Percentiles rank a stretch among this genome's conserved stretches.
Evolutionary conservation across 2,113 vertebrate species (phyloP).

Genomic region (Aphyosemion australe): DNA sequence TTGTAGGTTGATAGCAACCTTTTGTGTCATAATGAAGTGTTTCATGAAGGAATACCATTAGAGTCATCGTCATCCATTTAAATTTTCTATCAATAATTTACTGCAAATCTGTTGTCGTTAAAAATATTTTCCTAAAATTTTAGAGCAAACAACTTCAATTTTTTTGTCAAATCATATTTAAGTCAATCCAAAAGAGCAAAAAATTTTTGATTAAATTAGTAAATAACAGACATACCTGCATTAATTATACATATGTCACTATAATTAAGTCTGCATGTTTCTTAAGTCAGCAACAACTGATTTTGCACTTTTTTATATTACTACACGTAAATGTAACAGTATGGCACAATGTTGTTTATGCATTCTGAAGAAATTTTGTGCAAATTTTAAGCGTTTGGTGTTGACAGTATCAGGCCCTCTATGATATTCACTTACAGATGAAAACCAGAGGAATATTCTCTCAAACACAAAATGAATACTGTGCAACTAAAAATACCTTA

Average conservation of each 20-base stretch:
- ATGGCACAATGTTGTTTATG: neutral
- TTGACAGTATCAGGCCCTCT: neutral
- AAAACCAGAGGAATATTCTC: neutral
- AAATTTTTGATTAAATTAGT: neutral
- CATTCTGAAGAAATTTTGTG: neutral
- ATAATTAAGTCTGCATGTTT: neutral
- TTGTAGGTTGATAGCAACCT: conserved; percentile 8
- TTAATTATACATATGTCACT: neutral
- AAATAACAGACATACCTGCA: neutral
- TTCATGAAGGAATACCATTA: neutral
- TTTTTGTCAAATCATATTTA: neutral
- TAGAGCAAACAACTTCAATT: neutral
- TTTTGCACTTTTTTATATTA: neutral
- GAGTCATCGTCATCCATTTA: conserved; percentile 1
- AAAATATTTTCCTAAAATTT: neutral
- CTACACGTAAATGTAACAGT: neutral
- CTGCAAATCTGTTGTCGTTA: neutral
- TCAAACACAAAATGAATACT: neutral
- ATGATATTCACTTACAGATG: neutral
- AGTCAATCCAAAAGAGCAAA: neutral
- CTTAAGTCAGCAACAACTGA: neutral
- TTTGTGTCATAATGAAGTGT: conserved; percentile 5
- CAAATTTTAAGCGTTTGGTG: neutral
- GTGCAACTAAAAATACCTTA: neutral
- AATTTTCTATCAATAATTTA: neutral